Percentiles rank a stretch among this genome's conserved stretches.
Conservation (phyloP, 2,888 invertebrate genomes). For the Andrena flavipes region DNA sequence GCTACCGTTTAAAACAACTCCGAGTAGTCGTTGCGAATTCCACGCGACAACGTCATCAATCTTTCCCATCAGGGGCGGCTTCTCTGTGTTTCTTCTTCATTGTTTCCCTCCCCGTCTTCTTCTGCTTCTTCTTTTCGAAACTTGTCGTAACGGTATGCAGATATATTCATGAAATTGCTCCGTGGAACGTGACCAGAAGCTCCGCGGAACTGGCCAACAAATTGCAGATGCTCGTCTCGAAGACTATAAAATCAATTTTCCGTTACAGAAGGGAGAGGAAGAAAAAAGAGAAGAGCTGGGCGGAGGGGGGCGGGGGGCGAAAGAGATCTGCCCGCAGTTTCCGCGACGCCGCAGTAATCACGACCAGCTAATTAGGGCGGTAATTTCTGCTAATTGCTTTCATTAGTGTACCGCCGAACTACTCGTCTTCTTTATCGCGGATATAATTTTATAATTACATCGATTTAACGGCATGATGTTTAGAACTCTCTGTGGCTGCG, state of each 20-base stretch:
- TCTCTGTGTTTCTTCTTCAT: constrained; percentile 22
- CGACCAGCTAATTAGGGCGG: constrained; percentile 61
- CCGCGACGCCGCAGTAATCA: constrained; percentile 51
- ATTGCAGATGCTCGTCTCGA: constrained; percentile 50
- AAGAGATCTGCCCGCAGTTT: constrained; percentile 32
- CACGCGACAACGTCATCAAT: constrained; percentile 68
- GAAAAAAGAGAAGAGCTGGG: background rate
- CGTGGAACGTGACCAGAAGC: constrained; percentile 38
- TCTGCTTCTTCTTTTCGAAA: constrained; percentile 8
- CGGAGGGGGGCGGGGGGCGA: background rate
- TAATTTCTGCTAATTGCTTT: constrained; percentile 65
- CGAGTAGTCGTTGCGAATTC: constrained; percentile 56
- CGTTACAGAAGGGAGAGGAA: constrained; percentile 4
- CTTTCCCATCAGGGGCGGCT: constrained; percentile 44
- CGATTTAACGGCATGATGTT: constrained; percentile 52
- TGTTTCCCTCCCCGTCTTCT: background rate
- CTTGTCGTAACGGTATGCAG: constrained; percentile 49
- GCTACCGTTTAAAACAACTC: constrained; percentile 23
- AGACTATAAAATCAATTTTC: constrained; percentile 60
- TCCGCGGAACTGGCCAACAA: constrained; percentile 49
- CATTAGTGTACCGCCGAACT: constrained; percentile 48
- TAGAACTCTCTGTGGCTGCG: constrained; percentile 21
- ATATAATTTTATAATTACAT: constrained; percentile 60
- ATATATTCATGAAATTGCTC: constrained; percentile 58
- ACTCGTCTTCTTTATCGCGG: constrained; percentile 51